Evolutionary conservation across 2,888 invertebrate species (phyloP).

Genomic region (Drosophila mayaguana): DNA sequence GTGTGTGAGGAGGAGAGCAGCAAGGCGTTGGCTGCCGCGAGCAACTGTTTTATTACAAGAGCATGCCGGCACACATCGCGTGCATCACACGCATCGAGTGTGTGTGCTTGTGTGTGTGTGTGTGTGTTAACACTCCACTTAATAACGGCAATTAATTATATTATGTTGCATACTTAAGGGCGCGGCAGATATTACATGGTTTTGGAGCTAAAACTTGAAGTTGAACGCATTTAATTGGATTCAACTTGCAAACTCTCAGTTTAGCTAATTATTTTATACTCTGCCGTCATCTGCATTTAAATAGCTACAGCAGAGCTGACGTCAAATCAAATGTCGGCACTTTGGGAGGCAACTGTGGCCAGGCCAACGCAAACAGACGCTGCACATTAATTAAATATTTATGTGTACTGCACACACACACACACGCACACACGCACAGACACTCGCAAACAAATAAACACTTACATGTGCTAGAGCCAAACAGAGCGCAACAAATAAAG

Average conservation of each 20-base stretch:
- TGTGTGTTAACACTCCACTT: slow-evolving; percentile 49
- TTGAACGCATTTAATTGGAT: slow-evolving; percentile 9
- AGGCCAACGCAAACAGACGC: slow-evolving; percentile 48
- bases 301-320: slow-evolving; percentile 37
- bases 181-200: slow-evolving; percentile 1
- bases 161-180: slow-evolving; percentile 28
- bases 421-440: slow-evolving; percentile 5
- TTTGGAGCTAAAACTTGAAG: background rate
- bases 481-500: slow-evolving; percentile 79
- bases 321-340: slow-evolving; percentile 49
- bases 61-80: slow-evolving; percentile 11
- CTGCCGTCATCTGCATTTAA: slow-evolving; percentile 51
- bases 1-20: background rate
- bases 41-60: slow-evolving; percentile 20
- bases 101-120: slow-evolving; percentile 7
- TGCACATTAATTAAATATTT: slow-evolving; percentile 78
- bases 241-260: background rate
- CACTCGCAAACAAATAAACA: slow-evolving; percentile 41
- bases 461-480: slow-evolving; percentile 58
- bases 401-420: slow-evolving; percentile 46
- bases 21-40: slow-evolving; percentile 11
- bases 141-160: slow-evolving; percentile 61
- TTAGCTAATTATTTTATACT: slow-evolving; percentile 60
- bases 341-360: background rate
- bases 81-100: slow-evolving; percentile 17